A percentile compares a stretch with the other conserved stretches of the same genome.
These are phyloP conservation scores for Apodemia zela DNA, from an alignment of 2,888 invertebrate species.

Conservation along the genomic window DNA sequence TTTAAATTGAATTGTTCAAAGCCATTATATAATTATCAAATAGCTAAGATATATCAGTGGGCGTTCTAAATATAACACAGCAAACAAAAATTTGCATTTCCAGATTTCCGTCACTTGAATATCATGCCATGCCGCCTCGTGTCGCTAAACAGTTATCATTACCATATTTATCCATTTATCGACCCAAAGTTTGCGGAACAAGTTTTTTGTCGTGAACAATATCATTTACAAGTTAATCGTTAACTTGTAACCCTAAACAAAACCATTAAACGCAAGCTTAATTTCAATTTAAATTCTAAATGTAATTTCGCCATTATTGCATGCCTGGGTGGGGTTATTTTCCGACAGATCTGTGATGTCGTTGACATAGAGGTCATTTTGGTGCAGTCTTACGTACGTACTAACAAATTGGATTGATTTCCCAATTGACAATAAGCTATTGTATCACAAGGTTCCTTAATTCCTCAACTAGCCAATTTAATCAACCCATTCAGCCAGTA, in stretches of 20 bases:
- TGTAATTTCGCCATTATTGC: slow-evolving; percentile 5
- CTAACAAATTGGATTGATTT: slow-evolving; percentile 8
- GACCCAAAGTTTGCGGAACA: slow-evolving; percentile 1
- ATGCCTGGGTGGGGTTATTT: background rate
- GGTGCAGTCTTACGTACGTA: background rate
- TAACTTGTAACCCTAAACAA: background rate
- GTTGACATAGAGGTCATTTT: background rate
- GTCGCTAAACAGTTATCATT: background rate
- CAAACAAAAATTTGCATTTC: no score
- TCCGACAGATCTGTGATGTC: background rate
- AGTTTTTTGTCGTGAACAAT: background rate
- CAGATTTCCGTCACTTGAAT: no score
- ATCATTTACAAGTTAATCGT: background rate
- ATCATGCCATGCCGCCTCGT: background rate
- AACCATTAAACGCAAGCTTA: background rate
- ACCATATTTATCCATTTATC: slow-evolving; percentile 10
- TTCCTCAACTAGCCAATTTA: slow-evolving; percentile 12
- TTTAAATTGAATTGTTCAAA: background rate
- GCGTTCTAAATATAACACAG: no score
- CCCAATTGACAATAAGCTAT: slow-evolving; percentile 15
- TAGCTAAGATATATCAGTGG: no score
- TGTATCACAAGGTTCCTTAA: slow-evolving; percentile 10
- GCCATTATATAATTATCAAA: no score
- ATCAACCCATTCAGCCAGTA: background rate
- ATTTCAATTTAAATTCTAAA: slow-evolving; percentile 10